Percentiles rank a stretch among this genome's conserved stretches.
These are phyloP conservation scores for Hermetia illucens DNA, from an alignment of 1,140 invertebrate genomes.

Conservation along the genomic window DNA sequence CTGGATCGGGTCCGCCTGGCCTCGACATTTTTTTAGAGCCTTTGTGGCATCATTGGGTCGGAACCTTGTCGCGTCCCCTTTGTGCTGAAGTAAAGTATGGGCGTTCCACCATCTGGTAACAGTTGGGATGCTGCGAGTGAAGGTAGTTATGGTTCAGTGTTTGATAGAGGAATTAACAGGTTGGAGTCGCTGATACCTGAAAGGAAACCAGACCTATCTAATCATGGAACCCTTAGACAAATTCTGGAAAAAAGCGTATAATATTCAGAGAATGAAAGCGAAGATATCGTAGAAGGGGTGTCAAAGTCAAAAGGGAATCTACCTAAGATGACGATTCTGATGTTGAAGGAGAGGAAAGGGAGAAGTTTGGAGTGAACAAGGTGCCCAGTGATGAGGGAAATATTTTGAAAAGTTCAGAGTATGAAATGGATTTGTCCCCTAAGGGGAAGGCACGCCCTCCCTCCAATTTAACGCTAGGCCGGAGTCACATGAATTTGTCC, in stretches of 20 bases:
- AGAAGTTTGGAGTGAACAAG: slow-evolving; percentile 16
- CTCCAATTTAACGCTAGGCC: slow-evolving; percentile 40
- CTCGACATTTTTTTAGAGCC: slow-evolving; percentile 73
- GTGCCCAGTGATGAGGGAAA: slow-evolving; percentile 10
- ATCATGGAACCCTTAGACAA: slow-evolving; percentile 50
- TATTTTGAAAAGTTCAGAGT: slow-evolving; percentile 1
- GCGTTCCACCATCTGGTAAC: slow-evolving; percentile 32
- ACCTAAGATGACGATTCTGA: slow-evolving; percentile 35
- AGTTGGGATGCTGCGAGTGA: slow-evolving; percentile 46
- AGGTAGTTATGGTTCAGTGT: slow-evolving; percentile 73
- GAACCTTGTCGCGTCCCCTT: slow-evolving; percentile 36
- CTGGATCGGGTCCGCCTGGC: slow-evolving; percentile 34
- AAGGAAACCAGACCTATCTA: slow-evolving; percentile 46
- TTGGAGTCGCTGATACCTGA: slow-evolving; percentile 59
- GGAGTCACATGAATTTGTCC: slow-evolving; percentile 19
- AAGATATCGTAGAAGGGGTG: slow-evolving; percentile 6
- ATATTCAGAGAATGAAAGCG: slow-evolving; percentile 3
- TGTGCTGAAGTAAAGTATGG: slow-evolving; percentile 65
- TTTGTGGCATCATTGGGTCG: slow-evolving; percentile 60
- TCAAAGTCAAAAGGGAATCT: slow-evolving; percentile 36
- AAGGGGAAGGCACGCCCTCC: slow-evolving; percentile 28
- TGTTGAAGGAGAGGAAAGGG: slow-evolving; percentile 13
- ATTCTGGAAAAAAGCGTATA: slow-evolving; percentile 48
- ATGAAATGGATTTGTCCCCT: slow-evolving; percentile 10
- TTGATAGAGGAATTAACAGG: slow-evolving; percentile 56